Percentiles rank a stretch among this genome's conserved stretches.
These are phyloP conservation scores for Calameuta filiformis DNA, from an alignment of 2,888 invertebrate genomes.

Conservation along the genomic window DNA sequence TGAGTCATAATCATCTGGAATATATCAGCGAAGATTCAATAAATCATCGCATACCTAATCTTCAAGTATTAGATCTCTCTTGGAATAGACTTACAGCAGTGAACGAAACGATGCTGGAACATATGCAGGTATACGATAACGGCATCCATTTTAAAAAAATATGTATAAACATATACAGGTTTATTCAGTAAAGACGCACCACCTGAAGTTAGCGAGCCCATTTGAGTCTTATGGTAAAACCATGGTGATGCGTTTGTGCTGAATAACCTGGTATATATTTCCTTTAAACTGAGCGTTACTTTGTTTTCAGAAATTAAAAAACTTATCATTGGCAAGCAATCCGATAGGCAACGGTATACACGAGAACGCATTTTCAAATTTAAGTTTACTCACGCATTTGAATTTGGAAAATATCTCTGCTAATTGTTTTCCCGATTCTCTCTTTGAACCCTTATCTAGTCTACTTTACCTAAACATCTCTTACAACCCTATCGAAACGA, in stretches of 20 bases:
- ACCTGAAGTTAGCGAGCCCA: no score
- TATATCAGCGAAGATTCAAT: conserved; percentile 72
- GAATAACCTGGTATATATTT: background rate
- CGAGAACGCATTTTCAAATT: conserved; percentile 51
- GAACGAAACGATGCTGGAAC: conserved; percentile 59
- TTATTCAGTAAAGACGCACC: no score
- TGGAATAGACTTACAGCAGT: conserved; percentile 53
- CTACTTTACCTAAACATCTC: conserved; percentile 53
- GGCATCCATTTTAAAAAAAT: background rate
- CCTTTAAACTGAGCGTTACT: background rate
- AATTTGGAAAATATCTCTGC: conserved; percentile 52
- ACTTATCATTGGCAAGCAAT: conserved; percentile 55
- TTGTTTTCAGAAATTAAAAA: conserved; percentile 46
- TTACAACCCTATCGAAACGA: conserved; percentile 67
- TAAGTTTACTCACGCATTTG: conserved; percentile 46
- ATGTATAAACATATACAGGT: no score
- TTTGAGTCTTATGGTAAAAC: no score
- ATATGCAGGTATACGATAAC: conserved; percentile 50
- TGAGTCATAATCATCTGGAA: conserved; percentile 86
- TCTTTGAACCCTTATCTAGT: conserved; percentile 51
- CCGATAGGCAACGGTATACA: conserved; percentile 58
- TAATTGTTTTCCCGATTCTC: conserved; percentile 40
- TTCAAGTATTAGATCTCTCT: conserved; percentile 57
- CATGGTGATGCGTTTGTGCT: no score
- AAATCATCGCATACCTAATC: conserved; percentile 51